Evolutionary conservation across 2,888 invertebrate genomes (phyloP).

Genomic region (Drosophila mulleri): DNA sequence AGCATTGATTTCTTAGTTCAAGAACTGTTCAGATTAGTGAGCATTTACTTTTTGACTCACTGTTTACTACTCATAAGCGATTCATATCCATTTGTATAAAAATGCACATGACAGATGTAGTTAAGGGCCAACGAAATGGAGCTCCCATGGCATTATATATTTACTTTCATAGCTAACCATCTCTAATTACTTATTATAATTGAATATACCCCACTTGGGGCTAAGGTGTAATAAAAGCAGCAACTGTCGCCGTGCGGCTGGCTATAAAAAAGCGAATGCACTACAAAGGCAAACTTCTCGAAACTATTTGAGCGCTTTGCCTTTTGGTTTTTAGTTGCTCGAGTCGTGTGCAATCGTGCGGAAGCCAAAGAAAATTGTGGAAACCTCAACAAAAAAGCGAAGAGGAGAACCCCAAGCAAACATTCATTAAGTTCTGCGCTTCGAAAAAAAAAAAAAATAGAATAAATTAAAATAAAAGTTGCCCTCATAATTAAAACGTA

Average conservation of each 20-base stretch:
- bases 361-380: slow-evolving; percentile 55
- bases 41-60: not conserved
- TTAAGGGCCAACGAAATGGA: no score
- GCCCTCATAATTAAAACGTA: slow-evolving; percentile 22
- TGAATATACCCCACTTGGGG: slow-evolving; percentile 17
- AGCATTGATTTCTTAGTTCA: not conserved
- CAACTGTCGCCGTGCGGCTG: slow-evolving; percentile 33
- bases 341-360: slow-evolving; percentile 74
- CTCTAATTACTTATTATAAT: not conserved
- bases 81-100: no score
- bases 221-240: slow-evolving; percentile 6
- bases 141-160: not conserved
- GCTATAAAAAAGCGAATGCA: slow-evolving; percentile 62
- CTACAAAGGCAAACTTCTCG: slow-evolving; percentile 74
- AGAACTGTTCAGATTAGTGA: not conserved
- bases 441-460: not conserved
- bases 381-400: slow-evolving; percentile 21
- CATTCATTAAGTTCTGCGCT: slow-evolving; percentile 12
- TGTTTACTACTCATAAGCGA: not conserved
- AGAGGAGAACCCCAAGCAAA: not conserved
- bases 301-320: slow-evolving; percentile 64
- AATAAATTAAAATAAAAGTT: not conserved
- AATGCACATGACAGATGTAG: no score
- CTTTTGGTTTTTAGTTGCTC: slow-evolving; percentile 62
- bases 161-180: not conserved